Evolutionary conservation across 2,113 vertebrate genomes (phyloP).

Genomic region (Gymnorhina tibicen): DNA sequence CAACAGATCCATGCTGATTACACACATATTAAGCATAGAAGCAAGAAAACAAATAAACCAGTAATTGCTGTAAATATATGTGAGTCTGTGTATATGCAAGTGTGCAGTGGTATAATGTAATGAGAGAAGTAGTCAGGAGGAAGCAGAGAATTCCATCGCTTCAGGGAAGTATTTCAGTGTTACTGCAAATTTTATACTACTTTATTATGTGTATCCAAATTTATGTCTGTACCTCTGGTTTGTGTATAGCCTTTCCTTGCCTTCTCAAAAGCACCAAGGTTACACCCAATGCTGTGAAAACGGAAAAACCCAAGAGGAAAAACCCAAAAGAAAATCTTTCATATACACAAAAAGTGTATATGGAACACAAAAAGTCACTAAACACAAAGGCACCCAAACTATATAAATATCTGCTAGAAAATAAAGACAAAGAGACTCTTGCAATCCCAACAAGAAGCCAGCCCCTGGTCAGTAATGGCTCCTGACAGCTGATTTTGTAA

Average conservation of each 20-base stretch:
- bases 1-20: background rate
- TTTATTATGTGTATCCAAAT: background rate
- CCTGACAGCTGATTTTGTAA: background rate
- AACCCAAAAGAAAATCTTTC: background rate
- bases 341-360: too few species aligned
- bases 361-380: background rate
- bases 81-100: too few species aligned
- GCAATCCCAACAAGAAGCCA: background rate
- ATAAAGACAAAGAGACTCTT: background rate
- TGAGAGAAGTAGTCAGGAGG: background rate
- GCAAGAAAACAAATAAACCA: background rate
- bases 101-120: background rate
- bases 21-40: background rate
- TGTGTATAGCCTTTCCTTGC: background rate
- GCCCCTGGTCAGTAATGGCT: background rate
- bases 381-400: background rate
- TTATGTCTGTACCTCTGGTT: background rate
- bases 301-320: background rate
- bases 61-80: background rate
- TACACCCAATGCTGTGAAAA: background rate
- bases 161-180: background rate
- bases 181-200: background rate
- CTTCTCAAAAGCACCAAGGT: background rate
- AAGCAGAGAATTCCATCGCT: background rate
- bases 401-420: background rate